Conservation (phyloP, 1,140 invertebrate species). For the Varroa destructor region DNA sequence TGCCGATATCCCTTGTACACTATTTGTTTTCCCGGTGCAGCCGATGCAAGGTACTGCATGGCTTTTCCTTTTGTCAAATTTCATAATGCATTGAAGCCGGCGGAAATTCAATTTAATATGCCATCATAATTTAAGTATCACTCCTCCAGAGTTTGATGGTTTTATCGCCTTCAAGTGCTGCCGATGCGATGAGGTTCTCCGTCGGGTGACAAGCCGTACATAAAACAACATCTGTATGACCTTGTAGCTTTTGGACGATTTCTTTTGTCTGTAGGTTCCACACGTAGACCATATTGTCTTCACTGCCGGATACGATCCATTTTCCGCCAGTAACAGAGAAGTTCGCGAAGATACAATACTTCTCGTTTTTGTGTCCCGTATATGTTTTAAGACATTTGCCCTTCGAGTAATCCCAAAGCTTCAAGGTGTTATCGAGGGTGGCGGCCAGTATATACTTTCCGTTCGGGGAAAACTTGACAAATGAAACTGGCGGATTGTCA, state of each 20-base stretch:
- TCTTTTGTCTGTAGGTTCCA: conserved; percentile 99
- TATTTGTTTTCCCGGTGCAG: too few species aligned
- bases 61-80: too few species aligned
- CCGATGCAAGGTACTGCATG: too few species aligned
- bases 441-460: conserved; percentile 98
- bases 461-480: conserved; percentile 99
- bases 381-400: conserved; percentile 87
- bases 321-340: conserved; percentile 99
- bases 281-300: conserved; percentile 97
- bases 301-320: conserved; percentile 99
- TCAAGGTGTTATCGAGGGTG: conserved; percentile 92
- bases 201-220: conserved; percentile 95
- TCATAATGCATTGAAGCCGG: too few species aligned
- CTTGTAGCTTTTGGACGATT: conserved; percentile 91
- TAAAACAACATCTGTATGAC: conserved; percentile 92
- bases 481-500: conserved; percentile 97
- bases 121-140: conserved; percentile 57
- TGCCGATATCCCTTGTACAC: too few species aligned
- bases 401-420: conserved; percentile 98
- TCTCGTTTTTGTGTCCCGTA: conserved; percentile 94
- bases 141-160: conserved; percentile 98
- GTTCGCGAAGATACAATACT: conserved; percentile 99
- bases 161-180: conserved; percentile 94
- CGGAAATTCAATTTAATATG: too few species aligned
- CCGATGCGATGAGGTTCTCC: conserved; percentile 97